phyloP scores from a whole-genome alignment of 1,140 invertebrate species.

The Branchinecta lindahli region DNA sequence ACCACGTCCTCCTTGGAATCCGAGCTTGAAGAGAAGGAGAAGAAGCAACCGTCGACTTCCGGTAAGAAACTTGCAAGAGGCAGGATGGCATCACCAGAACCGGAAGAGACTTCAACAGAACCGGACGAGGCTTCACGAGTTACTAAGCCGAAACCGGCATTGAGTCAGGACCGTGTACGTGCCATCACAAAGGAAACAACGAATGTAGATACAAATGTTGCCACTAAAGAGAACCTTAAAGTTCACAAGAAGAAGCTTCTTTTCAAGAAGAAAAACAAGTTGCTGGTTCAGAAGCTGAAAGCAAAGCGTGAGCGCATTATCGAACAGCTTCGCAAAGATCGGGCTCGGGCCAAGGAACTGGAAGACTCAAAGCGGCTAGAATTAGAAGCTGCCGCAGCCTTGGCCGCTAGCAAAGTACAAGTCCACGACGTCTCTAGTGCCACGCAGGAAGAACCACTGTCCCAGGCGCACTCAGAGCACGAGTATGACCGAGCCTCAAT shows the following conservation, averaged over 20 bases:
- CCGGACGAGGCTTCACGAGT: too few species aligned
- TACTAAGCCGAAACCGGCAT: too few species aligned
- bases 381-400: not conserved
- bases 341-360: not conserved
- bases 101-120: too few species aligned
- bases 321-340: not conserved
- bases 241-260: not conserved
- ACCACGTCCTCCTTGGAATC: too few species aligned
- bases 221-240: not conserved
- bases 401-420: not conserved
- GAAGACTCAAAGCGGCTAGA: not conserved
- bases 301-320: not conserved
- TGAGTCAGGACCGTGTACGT: too few species aligned
- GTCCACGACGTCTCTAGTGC: not conserved
- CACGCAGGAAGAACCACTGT: not conserved
- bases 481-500: not conserved
- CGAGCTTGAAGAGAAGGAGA: too few species aligned
- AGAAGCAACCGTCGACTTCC: too few species aligned
- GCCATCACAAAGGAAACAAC: not conserved
- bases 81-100: too few species aligned
- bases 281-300: not conserved
- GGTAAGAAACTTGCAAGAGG: too few species aligned
- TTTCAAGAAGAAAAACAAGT: not conserved
- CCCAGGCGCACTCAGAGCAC: not conserved
- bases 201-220: not conserved